A percentile compares a stretch with the other conserved stretches of the same genome.
Evolutionary conservation across 2,888 invertebrate genomes (phyloP).

Genomic region (Protophormia terraenovae): DNA sequence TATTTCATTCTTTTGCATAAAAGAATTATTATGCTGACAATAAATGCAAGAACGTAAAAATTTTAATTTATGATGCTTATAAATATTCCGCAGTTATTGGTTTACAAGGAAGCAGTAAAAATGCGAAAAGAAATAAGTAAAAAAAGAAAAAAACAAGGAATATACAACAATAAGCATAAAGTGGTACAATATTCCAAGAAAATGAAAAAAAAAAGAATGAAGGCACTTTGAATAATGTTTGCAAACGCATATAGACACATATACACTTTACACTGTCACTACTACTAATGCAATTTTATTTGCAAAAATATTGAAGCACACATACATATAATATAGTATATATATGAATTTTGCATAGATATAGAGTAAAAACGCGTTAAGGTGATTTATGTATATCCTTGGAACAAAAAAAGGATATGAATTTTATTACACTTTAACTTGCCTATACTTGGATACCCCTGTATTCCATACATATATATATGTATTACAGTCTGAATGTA

Average conservation of each 20-base stretch:
- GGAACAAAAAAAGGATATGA: slow-evolving; percentile 65
- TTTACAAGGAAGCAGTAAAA: slow-evolving; percentile 61
- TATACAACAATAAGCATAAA: slow-evolving; percentile 25
- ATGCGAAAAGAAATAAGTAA: not conserved
- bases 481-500: not conserved
- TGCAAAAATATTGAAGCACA: not conserved
- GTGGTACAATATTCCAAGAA: slow-evolving; percentile 7
- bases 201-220: not conserved
- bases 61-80: slow-evolving; percentile 78
- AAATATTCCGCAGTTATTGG: slow-evolving; percentile 79
- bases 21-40: slow-evolving; percentile 76
- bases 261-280: not conserved
- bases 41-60: slow-evolving; percentile 75
- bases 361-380: slow-evolving; percentile 57
- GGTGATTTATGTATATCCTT: slow-evolving; percentile 69
- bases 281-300: not conserved
- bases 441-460: not conserved
- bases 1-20: not conserved
- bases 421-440: slow-evolving; percentile 65
- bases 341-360: not conserved
- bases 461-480: not conserved
- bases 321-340: not conserved
- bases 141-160: not conserved
- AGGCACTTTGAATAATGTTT: slow-evolving; percentile 39
- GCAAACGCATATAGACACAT: not conserved